Percentiles rank a stretch among this genome's conserved stretches.
These are phyloP conservation scores for Stenodema calcarata DNA, from an alignment of 2,888 invertebrate species.

Conservation along the genomic window DNA sequence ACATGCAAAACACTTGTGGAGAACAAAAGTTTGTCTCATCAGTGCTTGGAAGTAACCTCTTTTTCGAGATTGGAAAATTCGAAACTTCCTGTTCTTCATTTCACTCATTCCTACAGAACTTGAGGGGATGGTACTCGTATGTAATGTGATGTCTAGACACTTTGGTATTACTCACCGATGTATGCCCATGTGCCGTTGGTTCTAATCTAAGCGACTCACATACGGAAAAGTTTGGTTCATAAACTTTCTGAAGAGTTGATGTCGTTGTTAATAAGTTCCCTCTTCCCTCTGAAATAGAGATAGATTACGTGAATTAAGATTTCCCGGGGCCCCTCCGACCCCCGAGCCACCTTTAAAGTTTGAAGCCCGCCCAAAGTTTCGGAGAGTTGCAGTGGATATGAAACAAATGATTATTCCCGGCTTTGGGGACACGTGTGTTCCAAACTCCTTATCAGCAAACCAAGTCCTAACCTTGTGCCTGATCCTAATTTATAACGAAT, in stretches of 20 bases:
- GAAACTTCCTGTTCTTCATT: no score
- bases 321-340: neutral
- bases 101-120: no score
- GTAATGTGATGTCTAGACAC: no score
- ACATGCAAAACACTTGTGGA: no score
- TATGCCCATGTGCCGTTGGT: neutral
- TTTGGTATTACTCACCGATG: no score
- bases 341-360: neutral
- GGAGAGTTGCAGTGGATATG: neutral
- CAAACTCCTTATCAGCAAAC: slow-evolving; percentile 4
- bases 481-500: slow-evolving; percentile 11
- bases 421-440: slow-evolving; percentile 11
- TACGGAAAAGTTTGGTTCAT: neutral
- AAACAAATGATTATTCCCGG: slow-evolving; percentile 17
- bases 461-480: neutral
- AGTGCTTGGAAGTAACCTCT: no score
- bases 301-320: neutral
- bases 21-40: no score
- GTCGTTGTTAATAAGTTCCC: neutral
- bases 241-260: neutral
- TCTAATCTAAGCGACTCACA: neutral
- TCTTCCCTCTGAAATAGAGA: neutral
- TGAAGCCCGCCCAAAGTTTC: neutral
- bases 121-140: no score
- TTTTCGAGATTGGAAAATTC: no score